A percentile compares a stretch with the other conserved stretches of the same genome.
phyloP scores from a whole-genome alignment of 1,140 invertebrate genomes.

The Leptinotarsa undecemlineata region DNA sequence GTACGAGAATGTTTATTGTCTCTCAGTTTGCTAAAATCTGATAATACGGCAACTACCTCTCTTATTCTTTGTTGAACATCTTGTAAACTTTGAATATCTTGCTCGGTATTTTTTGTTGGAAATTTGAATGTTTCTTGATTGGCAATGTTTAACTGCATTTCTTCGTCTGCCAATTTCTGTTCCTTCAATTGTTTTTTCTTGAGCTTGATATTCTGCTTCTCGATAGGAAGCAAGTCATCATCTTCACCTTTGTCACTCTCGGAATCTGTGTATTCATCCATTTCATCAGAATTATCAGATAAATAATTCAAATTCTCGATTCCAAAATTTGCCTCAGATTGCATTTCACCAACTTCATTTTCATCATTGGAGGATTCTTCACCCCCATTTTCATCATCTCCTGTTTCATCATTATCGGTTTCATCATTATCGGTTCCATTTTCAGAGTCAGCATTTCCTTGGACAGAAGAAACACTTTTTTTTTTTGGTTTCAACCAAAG shows the following conservation, averaged over 20 bases:
- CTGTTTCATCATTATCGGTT: slow-evolving; percentile 12
- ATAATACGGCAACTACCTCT: slow-evolving; percentile 84
- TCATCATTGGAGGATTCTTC: slow-evolving; percentile 40
- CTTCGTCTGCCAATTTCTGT: slow-evolving; percentile 76
- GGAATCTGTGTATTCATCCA: slow-evolving; percentile 55
- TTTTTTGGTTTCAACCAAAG: slow-evolving; percentile 67
- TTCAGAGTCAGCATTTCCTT: slow-evolving; percentile 3
- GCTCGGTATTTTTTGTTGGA: slow-evolving; percentile 72
- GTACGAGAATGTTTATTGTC: slow-evolving; percentile 74
- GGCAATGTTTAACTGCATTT: slow-evolving; percentile 76
- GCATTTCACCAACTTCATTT: slow-evolving; percentile 31
- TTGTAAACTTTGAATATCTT: slow-evolving; percentile 75
- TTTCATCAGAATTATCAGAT: slow-evolving; percentile 55
- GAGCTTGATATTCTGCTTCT: slow-evolving; percentile 81
- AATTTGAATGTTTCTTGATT: slow-evolving; percentile 77
- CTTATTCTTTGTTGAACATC: slow-evolving; percentile 89
- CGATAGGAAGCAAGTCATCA: slow-evolving; percentile 75
- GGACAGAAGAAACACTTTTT: slow-evolving; percentile 12
- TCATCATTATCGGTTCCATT: slow-evolving; percentile 34
- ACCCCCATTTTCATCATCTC: slow-evolving; percentile 49
- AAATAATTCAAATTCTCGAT: slow-evolving; percentile 58
- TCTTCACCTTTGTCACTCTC: slow-evolving; percentile 49
- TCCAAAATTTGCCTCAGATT: slow-evolving; percentile 45
- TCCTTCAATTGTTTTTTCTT: slow-evolving; percentile 73
- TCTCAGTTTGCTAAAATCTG: slow-evolving; percentile 84